Conservation (phyloP, 1,140 invertebrate species). For the Condylostylus longicornis region DNA sequence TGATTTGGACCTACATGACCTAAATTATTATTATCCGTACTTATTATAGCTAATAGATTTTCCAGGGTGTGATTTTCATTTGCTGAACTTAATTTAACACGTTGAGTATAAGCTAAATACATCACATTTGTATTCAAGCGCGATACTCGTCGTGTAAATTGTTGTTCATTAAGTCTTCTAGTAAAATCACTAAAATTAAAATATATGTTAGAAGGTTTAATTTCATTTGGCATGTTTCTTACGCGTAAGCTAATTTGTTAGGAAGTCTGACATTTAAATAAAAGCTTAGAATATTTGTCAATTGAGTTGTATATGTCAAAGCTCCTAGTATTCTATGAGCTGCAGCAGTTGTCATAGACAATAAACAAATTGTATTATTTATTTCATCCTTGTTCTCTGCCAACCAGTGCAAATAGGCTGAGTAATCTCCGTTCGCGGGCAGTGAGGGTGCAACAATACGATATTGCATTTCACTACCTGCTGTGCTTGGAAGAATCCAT, state of each 20-base stretch:
- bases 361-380: constrained; percentile 31
- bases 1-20: constrained; percentile 37
- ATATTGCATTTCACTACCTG: constrained; percentile 49
- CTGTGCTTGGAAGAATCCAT: constrained; percentile 54
- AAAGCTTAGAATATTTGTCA: constrained; percentile 58
- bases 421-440: constrained; percentile 56
- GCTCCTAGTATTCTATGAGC: constrained; percentile 62
- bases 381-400: constrained; percentile 48
- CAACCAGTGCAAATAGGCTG: constrained; percentile 57
- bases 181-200: constrained; percentile 55
- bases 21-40: constrained; percentile 47
- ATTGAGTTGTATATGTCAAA: constrained; percentile 63
- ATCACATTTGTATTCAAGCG: constrained; percentile 68
- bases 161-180: constrained; percentile 49
- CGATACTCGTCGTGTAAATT: constrained; percentile 58
- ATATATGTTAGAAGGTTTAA: too few species aligned
- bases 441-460: constrained; percentile 58
- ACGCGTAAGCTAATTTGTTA: constrained; percentile 59
- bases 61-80: constrained; percentile 54
- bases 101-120: constrained; percentile 66
- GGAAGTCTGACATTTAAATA: constrained; percentile 61
- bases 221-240: too few species aligned
- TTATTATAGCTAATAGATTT: constrained; percentile 56
- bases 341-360: constrained; percentile 39
- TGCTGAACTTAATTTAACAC: constrained; percentile 45